Percentiles rank a stretch among this genome's conserved stretches.
phyloP scores from a whole-genome alignment of 2,113 vertebrate genomes.

The Misgurnus anguillicaudatus region DNA sequence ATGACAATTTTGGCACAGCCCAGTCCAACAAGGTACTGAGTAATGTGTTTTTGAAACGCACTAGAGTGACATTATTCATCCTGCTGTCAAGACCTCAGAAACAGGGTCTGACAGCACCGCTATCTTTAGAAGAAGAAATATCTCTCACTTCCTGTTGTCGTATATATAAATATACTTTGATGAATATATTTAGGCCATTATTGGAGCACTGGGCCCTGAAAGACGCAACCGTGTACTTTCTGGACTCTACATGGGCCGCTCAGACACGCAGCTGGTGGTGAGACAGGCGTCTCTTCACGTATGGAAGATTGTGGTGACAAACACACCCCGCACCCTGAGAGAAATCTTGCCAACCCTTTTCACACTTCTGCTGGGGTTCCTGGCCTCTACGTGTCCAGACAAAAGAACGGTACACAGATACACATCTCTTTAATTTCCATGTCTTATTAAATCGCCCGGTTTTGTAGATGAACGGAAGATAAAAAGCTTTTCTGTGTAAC shows the following conservation, averaged over 20 bases:
- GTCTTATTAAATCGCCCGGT: too few relatives aligned
- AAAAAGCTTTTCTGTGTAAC: too few relatives aligned
- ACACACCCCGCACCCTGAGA: conserved; percentile 92
- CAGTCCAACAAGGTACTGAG: conserved; percentile 90
- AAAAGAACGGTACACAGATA: conserved; percentile 87
- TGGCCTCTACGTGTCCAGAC: conserved; percentile 95
- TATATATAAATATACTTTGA: background rate
- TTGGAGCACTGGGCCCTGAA: conserved; percentile 88
- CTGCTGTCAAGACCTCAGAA: background rate
- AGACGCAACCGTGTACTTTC: conserved; percentile 93
- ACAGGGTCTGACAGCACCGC: background rate
- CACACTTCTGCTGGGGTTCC: conserved; percentile 89
- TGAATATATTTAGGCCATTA: conserved; percentile 82
- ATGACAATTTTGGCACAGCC: conserved; percentile 97
- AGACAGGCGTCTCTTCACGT: conserved; percentile 95
- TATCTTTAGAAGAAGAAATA: background rate
- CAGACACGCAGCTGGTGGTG: conserved; percentile 94
- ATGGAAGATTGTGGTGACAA: conserved; percentile 98
- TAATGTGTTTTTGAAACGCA: background rate
- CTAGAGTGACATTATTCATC: background rate
- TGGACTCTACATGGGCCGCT: conserved; percentile 98
- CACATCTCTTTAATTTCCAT: background rate
- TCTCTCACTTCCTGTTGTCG: background rate
- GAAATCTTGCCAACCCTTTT: conserved; percentile 97
- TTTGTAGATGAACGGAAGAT: too few relatives aligned